These are phyloP conservation scores for Cotesia vestalis DNA, from an alignment of 1,140 invertebrate species.

Conservation along the genomic window DNA sequence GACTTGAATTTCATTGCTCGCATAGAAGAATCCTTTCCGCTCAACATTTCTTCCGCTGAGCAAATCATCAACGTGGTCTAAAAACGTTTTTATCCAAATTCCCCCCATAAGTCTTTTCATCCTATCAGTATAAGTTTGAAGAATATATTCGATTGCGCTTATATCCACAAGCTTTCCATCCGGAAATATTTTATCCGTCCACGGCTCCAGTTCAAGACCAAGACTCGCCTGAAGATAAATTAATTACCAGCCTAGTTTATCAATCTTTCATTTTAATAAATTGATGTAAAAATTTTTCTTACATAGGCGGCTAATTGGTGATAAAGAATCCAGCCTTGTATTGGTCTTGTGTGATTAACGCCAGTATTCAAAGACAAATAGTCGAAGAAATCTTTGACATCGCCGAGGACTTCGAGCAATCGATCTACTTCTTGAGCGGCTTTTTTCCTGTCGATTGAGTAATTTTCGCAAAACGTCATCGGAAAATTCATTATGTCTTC, in stretches of 20 bases:
- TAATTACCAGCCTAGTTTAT: background rate
- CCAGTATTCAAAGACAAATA: slow-evolving; percentile 24
- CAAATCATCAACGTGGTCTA: slow-evolving; percentile 30
- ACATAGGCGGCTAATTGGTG: slow-evolving; percentile 27
- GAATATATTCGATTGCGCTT: slow-evolving; percentile 63
- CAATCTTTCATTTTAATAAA: background rate
- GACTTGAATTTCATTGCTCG: slow-evolving; percentile 75
- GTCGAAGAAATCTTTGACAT: slow-evolving; percentile 9
- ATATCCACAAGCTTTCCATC: slow-evolving; percentile 59
- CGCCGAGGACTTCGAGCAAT: slow-evolving; percentile 1
- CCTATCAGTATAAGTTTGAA: slow-evolving; percentile 58
- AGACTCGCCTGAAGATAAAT: slow-evolving; percentile 19
- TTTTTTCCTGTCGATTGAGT: slow-evolving; percentile 19
- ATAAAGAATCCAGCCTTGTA: slow-evolving; percentile 27
- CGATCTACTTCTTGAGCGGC: slow-evolving; percentile 6
- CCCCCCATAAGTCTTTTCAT: slow-evolving; percentile 56
- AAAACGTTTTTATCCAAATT: slow-evolving; percentile 34
- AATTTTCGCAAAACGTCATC: slow-evolving; percentile 30
- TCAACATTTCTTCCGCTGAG: background rate
- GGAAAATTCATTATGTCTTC: slow-evolving; percentile 19
- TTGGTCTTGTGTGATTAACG: slow-evolving; percentile 17
- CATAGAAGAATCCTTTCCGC: slow-evolving; percentile 42
- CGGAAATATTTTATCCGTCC: slow-evolving; percentile 29
- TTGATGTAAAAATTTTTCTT: background rate
- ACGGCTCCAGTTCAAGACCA: slow-evolving; percentile 21